Percentiles rank a stretch among this genome's conserved stretches.
Conservation (phyloP, 2,888 invertebrate species). For the Phorcus lineatus region DNA sequence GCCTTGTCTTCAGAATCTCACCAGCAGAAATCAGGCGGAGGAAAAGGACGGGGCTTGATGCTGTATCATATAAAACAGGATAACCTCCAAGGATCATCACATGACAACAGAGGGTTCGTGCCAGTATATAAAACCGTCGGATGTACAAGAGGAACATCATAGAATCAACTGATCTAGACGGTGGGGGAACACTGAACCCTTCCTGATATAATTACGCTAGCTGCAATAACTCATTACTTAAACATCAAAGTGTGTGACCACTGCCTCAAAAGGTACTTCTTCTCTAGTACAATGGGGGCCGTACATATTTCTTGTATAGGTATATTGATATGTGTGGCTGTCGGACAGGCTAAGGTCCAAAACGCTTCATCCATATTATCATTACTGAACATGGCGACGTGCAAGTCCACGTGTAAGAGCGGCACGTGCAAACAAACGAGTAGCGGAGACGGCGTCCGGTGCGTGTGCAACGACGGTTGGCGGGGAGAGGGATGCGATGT, state of each 20-base stretch:
- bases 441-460: not conserved
- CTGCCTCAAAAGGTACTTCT: no score
- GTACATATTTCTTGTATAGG: not conserved
- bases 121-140: no score
- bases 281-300: not conserved
- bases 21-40: not conserved
- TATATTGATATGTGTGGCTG: not conserved
- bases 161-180: no score
- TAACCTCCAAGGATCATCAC: no score
- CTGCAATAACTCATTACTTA: no score
- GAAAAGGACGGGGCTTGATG: not conserved
- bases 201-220: no score
- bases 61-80: no score
- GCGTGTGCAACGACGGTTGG: conserved; percentile 2
- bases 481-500: not conserved
- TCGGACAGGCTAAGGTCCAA: not conserved
- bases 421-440: not conserved
- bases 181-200: no score
- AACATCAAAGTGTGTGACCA: no score
- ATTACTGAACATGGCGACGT: conserved; percentile 2
- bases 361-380: not conserved
- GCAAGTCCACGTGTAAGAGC: conserved; percentile 16
- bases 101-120: no score
- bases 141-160: no score
- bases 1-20: not conserved